A percentile compares a stretch with the other conserved stretches of the same genome.
Conservation (phyloP, 2,113 vertebrate species). For the Acinonyx jubatus region DNA sequence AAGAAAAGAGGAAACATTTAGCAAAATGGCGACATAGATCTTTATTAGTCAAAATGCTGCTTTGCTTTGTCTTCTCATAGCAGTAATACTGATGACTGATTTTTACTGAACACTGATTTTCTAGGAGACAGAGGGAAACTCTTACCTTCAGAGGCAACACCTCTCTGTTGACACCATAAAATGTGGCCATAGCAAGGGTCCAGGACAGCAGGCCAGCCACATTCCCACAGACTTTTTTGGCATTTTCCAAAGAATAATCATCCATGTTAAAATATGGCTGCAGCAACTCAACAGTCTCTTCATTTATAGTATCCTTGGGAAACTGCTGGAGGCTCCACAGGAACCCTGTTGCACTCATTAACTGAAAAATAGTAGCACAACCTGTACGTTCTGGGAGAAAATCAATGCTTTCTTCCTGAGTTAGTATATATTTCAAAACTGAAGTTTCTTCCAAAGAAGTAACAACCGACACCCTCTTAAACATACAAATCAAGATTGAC, state of each 20-base stretch:
- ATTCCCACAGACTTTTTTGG: conserved; percentile 88
- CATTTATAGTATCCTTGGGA: conserved; percentile 88
- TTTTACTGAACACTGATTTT: neutral
- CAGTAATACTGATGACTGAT: neutral
- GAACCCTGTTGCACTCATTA: conserved; percentile 89
- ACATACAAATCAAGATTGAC: neutral
- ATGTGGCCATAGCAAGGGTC: conserved; percentile 87
- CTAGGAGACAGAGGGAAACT: neutral
- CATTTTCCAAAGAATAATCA: conserved; percentile 84
- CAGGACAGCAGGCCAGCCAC: conserved; percentile 89
- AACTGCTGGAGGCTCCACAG: conserved; percentile 87
- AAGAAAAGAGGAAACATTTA: neutral
- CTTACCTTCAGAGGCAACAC: conserved; percentile 89
- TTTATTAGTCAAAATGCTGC: neutral
- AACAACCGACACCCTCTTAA: neutral
- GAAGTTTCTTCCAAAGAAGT: conserved; percentile 5
- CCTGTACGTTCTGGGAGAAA: neutral
- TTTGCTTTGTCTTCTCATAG: neutral
- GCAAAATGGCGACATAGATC: neutral
- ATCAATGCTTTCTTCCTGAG: neutral
- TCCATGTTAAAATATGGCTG: conserved; percentile 89
- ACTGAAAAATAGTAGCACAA: conserved; percentile 80
- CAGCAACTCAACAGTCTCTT: conserved; percentile 87
- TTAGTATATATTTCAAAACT: neutral
- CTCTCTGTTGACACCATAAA: conserved; percentile 87